phyloP scores from a whole-genome alignment of 1,140 invertebrate genomes.

The Zaprionus africanus region DNA sequence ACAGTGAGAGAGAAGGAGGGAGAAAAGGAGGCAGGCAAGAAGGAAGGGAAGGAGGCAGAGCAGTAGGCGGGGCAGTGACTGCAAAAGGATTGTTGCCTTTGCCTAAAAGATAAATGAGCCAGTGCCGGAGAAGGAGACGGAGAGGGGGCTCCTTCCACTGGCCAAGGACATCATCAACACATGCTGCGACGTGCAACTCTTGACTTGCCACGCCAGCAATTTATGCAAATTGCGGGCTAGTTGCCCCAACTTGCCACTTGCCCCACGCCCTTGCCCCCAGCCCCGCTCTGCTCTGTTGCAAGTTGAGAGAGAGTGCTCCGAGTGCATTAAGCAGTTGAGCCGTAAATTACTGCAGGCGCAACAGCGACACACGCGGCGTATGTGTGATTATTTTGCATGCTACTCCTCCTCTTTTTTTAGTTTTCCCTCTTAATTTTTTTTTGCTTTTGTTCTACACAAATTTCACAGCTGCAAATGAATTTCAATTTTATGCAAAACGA shows the following conservation, averaged over 20 bases:
- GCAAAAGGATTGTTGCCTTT: not conserved
- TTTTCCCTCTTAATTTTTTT: slow-evolving; percentile 12
- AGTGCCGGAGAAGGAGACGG: slow-evolving; percentile 9
- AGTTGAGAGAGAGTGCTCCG: slow-evolving; percentile 30
- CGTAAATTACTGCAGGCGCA: slow-evolving; percentile 39
- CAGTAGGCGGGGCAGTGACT: no score
- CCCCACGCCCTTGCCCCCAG: not conserved
- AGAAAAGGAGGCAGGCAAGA: not conserved
- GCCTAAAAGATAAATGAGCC: slow-evolving; percentile 62
- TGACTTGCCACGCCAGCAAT: slow-evolving; percentile 48
- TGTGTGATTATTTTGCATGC: slow-evolving; percentile 46
- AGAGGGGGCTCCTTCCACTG: slow-evolving; percentile 37
- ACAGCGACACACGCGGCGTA: slow-evolving; percentile 43
- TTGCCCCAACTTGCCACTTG: not conserved
- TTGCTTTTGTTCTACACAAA: slow-evolving; percentile 14
- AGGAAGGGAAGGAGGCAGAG: not conserved
- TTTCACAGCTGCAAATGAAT: slow-evolving; percentile 63
- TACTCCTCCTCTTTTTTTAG: not conserved
- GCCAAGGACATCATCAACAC: slow-evolving; percentile 69
- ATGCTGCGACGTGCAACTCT: slow-evolving; percentile 34
- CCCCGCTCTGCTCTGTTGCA: not conserved
- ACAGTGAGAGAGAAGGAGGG: not conserved
- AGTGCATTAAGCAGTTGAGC: slow-evolving; percentile 56
- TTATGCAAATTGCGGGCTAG: slow-evolving; percentile 65
- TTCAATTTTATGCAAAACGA: slow-evolving; percentile 58